Evolutionary conservation across 2,113 vertebrate species (phyloP).

Genomic region (Capra hircus): DNA sequence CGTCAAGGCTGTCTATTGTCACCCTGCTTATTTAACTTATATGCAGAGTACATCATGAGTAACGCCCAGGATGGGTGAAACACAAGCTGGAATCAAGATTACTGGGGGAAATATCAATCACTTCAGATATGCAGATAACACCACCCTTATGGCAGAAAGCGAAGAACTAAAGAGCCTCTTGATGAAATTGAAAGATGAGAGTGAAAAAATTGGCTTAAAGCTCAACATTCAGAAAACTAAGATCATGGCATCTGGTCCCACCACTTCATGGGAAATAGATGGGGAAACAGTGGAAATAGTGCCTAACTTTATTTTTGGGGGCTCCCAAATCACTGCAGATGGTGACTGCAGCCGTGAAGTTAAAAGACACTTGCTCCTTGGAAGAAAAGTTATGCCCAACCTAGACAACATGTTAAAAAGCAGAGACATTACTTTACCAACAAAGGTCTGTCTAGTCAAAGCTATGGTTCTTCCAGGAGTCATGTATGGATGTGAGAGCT

Average conservation of each 20-base stretch:
- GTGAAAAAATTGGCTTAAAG: not conserved
- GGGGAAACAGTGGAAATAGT: not conserved
- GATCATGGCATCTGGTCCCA: not conserved
- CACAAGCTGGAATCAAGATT: not conserved
- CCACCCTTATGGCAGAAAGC: not conserved
- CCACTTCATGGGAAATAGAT: not conserved
- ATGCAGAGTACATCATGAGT: not conserved
- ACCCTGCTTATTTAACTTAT: not conserved
- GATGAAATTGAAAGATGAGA: not conserved
- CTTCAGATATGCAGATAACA: not conserved
- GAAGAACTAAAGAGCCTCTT: not conserved
- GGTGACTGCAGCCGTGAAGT: not conserved
- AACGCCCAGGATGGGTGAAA: not conserved
- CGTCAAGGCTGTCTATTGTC: not conserved
- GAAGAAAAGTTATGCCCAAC: not conserved
- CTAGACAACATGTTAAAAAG: not conserved
- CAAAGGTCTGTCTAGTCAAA: not conserved
- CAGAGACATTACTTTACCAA: not conserved
- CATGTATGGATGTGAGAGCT: not conserved
- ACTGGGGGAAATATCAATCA: not conserved
- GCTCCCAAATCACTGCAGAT: not conserved
- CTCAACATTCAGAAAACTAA: not conserved
- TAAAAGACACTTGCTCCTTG: not conserved
- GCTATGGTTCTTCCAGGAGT: not conserved
- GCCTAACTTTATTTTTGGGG: accelerated